phyloP scores from a whole-genome alignment of 2,797 vertebrate genomes.

The Helicolenus hilgendorfi region DNA sequence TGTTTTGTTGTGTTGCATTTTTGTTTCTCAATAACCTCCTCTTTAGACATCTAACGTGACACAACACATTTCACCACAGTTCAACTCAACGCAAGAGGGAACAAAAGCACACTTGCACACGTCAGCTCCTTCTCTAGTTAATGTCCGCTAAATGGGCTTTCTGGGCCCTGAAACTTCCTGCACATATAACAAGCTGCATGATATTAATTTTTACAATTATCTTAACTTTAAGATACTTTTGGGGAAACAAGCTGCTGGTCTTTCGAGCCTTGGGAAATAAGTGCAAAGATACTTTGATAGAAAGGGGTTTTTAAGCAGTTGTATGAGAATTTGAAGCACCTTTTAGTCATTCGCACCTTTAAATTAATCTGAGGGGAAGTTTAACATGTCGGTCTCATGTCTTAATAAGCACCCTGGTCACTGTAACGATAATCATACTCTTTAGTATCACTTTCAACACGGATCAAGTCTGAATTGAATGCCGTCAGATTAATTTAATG shows the following conservation, averaged over 20 bases:
- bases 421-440: neutral
- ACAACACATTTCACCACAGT: neutral
- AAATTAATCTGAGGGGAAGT: neutral
- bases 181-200: conserved; percentile 1
- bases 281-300: neutral
- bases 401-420: neutral
- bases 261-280: conserved; percentile 6
- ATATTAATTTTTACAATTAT: neutral
- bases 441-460: neutral
- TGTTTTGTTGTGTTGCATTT: neutral
- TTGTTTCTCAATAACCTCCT: neutral
- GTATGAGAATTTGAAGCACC: neutral
- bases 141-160: neutral
- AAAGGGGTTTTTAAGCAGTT: neutral
- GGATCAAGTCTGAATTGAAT: neutral
- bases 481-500: neutral
- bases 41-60: neutral
- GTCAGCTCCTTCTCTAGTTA: conserved; percentile 1
- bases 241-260: neutral
- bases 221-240: neutral
- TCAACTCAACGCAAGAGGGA: neutral
- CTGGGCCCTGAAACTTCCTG: neutral
- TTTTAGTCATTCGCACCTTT: neutral
- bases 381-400: neutral
- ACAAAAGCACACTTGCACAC: neutral